These are phyloP conservation scores for Telmatherina bonti DNA, from an alignment of 2,797 vertebrate genomes.

Conservation along the genomic window DNA sequence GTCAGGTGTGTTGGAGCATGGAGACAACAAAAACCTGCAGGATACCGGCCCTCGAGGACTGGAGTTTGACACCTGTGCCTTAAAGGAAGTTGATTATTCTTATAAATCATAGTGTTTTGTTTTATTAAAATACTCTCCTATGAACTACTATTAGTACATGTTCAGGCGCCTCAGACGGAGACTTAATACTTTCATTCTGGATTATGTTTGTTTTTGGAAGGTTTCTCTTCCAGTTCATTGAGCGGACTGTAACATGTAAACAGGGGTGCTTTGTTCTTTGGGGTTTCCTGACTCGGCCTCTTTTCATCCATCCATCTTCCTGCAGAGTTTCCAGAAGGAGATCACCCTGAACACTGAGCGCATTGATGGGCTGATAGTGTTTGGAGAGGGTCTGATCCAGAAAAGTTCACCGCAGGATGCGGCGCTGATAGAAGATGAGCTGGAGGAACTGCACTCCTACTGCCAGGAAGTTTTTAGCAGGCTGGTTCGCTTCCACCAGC, in stretches of 20 bases:
- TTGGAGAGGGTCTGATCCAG: slow-evolving; percentile 93
- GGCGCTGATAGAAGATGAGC: slow-evolving; percentile 89
- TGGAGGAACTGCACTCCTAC: slow-evolving; percentile 94
- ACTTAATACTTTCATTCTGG: neutral
- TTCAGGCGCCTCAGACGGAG: neutral
- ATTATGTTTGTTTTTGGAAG: neutral
- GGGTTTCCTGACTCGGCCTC: slow-evolving; percentile 1
- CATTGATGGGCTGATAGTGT: slow-evolving; percentile 92
- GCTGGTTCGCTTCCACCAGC: slow-evolving; percentile 92
- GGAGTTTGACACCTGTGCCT: too few species aligned
- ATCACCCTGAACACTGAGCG: slow-evolving; percentile 92
- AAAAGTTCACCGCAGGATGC: slow-evolving; percentile 91
- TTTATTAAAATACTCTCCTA: neutral
- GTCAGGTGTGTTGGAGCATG: too few species aligned
- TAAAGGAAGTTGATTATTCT: neutral
- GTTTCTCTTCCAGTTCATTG: slow-evolving; percentile 1
- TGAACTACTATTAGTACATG: neutral
- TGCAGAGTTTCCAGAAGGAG: slow-evolving; percentile 94
- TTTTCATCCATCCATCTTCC: slow-evolving; percentile 1
- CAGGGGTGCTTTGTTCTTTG: neutral
- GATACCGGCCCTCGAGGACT: too few species aligned
- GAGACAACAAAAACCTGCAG: too few species aligned
- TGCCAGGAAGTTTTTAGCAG: slow-evolving; percentile 95
- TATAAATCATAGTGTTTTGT: neutral
- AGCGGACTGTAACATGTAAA: neutral